These are phyloP conservation scores for Nezara viridula DNA, from an alignment of 2,888 invertebrate genomes.

Conservation along the genomic window DNA sequence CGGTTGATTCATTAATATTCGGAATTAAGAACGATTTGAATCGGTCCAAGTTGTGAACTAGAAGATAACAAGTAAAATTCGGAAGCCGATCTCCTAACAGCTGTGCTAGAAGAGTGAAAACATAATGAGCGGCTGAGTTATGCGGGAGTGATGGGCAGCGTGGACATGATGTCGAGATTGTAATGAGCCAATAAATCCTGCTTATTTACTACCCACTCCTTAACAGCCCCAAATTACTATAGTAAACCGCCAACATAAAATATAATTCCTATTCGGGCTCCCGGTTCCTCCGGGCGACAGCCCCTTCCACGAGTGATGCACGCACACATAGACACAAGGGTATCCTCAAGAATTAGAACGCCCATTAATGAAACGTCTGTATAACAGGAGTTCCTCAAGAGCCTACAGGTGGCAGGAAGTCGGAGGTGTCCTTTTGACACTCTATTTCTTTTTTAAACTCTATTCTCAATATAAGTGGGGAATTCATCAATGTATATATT, in stretches of 20 bases:
- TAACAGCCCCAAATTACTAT: slow-evolving; percentile 48
- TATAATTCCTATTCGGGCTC: not conserved
- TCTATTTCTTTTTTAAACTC: not conserved
- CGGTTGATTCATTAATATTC: no score
- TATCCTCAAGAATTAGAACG: not conserved
- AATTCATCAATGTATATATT: not conserved
- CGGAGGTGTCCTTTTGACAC: not conserved
- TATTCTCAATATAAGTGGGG: not conserved
- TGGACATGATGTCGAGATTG: slow-evolving; percentile 40
- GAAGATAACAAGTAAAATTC: not conserved
- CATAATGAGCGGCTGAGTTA: not conserved
- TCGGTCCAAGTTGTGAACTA: not conserved
- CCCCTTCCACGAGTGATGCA: not conserved
- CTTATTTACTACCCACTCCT: not conserved
- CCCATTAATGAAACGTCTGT: slow-evolving; percentile 41
- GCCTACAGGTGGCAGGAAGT: slow-evolving; percentile 38
- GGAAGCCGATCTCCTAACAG: not conserved
- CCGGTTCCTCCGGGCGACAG: slow-evolving; percentile 21
- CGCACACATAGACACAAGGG: not conserved
- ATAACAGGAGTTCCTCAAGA: not conserved
- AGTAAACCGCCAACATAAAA: slow-evolving; percentile 29
- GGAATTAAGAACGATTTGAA: no score
- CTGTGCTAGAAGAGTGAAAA: not conserved
- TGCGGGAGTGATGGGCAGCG: slow-evolving; percentile 2
- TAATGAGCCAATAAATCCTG: slow-evolving; percentile 45